Conservation (phyloP, 2,113 vertebrate species). For the Scytalopus superciliaris region DNA sequence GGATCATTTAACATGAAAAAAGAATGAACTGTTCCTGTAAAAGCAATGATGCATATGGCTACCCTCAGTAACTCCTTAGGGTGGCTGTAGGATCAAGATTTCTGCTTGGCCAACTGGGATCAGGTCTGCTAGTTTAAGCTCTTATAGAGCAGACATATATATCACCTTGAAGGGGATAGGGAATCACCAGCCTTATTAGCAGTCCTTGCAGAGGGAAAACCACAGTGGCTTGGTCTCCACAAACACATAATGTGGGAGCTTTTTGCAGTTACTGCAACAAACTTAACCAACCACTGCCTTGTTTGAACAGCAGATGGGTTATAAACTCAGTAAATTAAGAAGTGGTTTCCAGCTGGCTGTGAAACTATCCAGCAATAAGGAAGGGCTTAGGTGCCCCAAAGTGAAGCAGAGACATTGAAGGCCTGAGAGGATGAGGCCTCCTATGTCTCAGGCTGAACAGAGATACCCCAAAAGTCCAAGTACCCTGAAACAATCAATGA, state of each 20-base stretch:
- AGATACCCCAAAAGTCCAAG: neutral
- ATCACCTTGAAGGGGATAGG: neutral
- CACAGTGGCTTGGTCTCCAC: neutral
- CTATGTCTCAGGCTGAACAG: neutral
- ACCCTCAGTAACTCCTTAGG: neutral
- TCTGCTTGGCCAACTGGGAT: neutral
- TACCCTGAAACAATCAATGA: neutral
- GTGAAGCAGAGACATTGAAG: neutral
- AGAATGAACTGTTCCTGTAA: accelerated
- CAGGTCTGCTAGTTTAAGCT: neutral
- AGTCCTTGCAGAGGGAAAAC: neutral
- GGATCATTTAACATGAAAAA: neutral
- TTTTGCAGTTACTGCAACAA: neutral
- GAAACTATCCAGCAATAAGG: neutral
- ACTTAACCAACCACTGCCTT: neutral
- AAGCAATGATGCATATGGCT: neutral
- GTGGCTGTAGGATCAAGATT: neutral
- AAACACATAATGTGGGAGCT: accelerated
- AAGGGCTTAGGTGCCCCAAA: neutral
- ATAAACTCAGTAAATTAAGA: neutral
- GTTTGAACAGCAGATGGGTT: neutral
- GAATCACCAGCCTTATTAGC: neutral
- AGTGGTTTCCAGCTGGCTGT: neutral
- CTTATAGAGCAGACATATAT: neutral
- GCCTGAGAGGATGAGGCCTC: neutral